Conservation (phyloP, 2,797 vertebrate species). For the Chaenodraco wilsoni region DNA sequence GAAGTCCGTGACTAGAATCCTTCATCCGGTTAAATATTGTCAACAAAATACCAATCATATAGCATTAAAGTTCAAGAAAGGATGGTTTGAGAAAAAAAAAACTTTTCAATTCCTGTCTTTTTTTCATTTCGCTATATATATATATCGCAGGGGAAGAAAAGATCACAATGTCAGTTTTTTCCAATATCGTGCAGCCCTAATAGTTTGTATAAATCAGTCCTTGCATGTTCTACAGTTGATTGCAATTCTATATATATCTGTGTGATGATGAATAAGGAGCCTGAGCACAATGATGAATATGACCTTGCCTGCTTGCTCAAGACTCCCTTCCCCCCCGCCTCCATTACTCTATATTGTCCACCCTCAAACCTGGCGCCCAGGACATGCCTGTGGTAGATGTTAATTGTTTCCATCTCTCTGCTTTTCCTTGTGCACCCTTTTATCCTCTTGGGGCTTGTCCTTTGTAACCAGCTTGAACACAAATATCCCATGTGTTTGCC, state of each 20-base stretch:
- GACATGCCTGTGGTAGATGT: conserved; percentile 61
- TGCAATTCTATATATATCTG: no score
- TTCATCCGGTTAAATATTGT: no score
- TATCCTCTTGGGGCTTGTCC: background rate
- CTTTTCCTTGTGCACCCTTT: conserved; percentile 19
- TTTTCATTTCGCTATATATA: no score
- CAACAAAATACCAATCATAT: no score
- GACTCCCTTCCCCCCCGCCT: background rate
- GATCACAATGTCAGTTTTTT: no score
- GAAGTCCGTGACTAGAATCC: no score
- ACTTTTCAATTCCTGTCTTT: no score
- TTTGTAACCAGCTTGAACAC: conserved; percentile 7
- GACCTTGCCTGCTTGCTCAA: conserved; percentile 12
- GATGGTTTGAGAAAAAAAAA: no score
- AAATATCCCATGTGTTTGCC: background rate
- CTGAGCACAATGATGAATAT: background rate
- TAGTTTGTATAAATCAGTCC: conserved; percentile 1
- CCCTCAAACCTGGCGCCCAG: conserved; percentile 19
- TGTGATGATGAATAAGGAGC: background rate
- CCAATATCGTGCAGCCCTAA: no score
- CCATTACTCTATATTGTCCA: conserved; percentile 28
- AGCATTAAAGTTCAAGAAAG: no score
- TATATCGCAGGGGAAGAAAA: no score
- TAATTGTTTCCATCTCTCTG: conserved; percentile 65
- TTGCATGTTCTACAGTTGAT: background rate